Conservation (phyloP, 2,888 invertebrate species). For the Epiblema foenella region DNA sequence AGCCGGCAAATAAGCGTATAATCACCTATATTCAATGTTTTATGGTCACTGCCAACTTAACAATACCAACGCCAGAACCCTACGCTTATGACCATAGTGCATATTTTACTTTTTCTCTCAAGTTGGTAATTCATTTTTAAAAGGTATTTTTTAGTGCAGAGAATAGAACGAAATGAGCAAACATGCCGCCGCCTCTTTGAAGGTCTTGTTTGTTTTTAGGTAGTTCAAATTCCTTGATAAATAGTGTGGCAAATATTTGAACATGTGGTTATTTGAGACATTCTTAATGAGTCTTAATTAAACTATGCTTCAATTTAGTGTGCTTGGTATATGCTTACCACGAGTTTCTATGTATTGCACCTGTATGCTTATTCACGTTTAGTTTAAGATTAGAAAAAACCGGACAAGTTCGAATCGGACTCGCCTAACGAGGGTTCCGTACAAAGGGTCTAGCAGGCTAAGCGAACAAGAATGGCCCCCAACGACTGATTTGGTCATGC, state of each 20-base stretch:
- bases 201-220: constrained; percentile 37
- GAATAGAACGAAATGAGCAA: constrained; percentile 53
- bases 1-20: constrained; percentile 48
- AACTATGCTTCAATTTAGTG: constrained; percentile 1
- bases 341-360: no score
- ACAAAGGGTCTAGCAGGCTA: no score
- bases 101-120: constrained; percentile 1
- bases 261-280: constrained; percentile 42
- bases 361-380: no score
- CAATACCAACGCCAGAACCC: constrained; percentile 20
- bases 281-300: constrained; percentile 43
- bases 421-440: no score
- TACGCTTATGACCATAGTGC: constrained; percentile 14
- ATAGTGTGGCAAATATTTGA: constrained; percentile 41
- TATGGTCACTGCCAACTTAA: constrained; percentile 36
- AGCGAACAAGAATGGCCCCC: no score
- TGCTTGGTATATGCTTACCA: background rate
- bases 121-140: constrained; percentile 39
- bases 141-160: constrained; percentile 47
- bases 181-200: constrained; percentile 44
- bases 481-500: no score
- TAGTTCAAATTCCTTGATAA: constrained; percentile 45
- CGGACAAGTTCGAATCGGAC: no score
- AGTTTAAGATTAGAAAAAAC: no score
- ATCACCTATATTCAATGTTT: constrained; percentile 45